Percentiles rank a stretch among this genome's conserved stretches.
Conservation (phyloP, 2,797 vertebrate genomes). For the Perodicticus potto region DNA sequence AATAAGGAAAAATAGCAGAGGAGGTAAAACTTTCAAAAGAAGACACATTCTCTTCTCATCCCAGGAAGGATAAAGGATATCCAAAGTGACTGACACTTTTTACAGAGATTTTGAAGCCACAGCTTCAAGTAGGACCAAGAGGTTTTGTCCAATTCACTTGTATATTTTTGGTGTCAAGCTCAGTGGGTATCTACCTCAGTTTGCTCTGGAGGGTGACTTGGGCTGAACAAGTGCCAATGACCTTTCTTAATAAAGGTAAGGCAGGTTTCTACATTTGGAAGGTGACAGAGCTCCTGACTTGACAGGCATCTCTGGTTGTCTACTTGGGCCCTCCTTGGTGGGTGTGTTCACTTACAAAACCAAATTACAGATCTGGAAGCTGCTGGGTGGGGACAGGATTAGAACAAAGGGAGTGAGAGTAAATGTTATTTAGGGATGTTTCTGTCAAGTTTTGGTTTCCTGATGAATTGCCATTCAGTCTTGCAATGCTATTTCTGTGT, state of each 20-base stretch:
- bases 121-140: constrained; percentile 36
- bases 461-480: constrained; percentile 62
- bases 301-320: constrained; percentile 20
- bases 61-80: constrained; percentile 19
- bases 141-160: neutral
- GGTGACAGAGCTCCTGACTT: neutral
- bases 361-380: constrained; percentile 78
- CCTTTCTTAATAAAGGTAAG: constrained; percentile 52
- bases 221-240: neutral
- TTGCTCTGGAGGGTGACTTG: neutral
- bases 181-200: neutral
- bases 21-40: constrained; percentile 53
- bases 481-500: constrained; percentile 56
- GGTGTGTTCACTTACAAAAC: constrained; percentile 73
- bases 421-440: constrained; percentile 77
- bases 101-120: constrained; percentile 38
- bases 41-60: neutral
- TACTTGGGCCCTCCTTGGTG: constrained; percentile 31
- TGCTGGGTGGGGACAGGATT: constrained; percentile 68
- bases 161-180: neutral
- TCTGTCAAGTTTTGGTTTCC: constrained; percentile 73
- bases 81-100: neutral
- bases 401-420: constrained; percentile 78
- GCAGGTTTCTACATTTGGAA: constrained; percentile 34
- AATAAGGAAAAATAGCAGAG: constrained; percentile 32